Conservation (phyloP, 2,797 vertebrate species). For the Neomorphus geoffroyi region DNA sequence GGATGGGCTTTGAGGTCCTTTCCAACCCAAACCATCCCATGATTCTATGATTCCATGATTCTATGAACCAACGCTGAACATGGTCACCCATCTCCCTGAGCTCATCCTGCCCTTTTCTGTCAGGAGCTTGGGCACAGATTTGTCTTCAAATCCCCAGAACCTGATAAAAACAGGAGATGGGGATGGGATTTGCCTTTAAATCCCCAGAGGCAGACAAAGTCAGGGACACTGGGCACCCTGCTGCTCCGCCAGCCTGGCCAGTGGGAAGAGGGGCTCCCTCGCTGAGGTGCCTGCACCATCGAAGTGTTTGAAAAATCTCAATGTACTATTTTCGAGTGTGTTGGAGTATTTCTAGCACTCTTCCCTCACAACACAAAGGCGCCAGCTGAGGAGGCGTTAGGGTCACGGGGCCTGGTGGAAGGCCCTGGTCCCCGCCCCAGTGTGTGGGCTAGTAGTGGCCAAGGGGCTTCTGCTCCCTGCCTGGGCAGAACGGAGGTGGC, state of each 20-base stretch:
- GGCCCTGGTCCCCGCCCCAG: neutral
- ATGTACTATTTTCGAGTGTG: neutral
- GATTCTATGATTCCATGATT: no score
- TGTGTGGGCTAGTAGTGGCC: neutral
- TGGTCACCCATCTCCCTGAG: accelerated
- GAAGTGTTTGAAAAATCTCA: neutral
- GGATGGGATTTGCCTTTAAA: neutral
- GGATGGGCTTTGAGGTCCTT: no score
- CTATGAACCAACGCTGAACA: no score
- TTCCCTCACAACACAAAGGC: neutral
- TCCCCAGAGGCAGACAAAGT: neutral
- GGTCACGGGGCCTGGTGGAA: neutral
- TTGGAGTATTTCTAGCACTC: neutral
- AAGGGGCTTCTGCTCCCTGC: no score
- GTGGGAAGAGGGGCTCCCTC: neutral
- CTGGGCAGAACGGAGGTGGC: neutral
- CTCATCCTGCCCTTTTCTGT: neutral
- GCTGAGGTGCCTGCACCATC: accelerated
- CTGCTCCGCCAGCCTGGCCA: neutral
- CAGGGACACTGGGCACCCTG: accelerated
- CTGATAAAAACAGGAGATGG: no score
- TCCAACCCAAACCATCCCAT: no score
- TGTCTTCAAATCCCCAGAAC: no score
- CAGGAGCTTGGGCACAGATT: accelerated
- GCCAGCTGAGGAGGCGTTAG: accelerated